These are phyloP conservation scores for Temnothorax rugatulus DNA, from an alignment of 2,888 invertebrate species.

Conservation along the genomic window DNA sequence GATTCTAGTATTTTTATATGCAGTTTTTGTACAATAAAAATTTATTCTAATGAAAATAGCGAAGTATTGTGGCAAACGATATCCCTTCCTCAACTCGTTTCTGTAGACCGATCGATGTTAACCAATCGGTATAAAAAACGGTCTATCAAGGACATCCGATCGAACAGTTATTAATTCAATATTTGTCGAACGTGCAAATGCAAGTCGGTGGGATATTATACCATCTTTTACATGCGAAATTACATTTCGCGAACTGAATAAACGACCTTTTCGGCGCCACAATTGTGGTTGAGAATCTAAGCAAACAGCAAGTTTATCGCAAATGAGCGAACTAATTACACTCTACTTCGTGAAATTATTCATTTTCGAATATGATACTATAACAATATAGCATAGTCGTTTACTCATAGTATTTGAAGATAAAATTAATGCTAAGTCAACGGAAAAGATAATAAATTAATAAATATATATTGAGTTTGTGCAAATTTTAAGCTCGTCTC, in stretches of 20 bases:
- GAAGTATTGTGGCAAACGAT: too few species aligned
- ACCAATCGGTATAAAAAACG: not conserved
- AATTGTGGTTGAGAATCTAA: conserved; percentile 1
- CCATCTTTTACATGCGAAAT: not conserved
- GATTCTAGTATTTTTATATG: too few species aligned
- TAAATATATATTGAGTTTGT: not conserved
- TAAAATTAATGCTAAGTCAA: not conserved
- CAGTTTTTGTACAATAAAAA: too few species aligned
- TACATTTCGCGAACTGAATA: conserved; percentile 1
- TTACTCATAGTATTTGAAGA: not conserved
- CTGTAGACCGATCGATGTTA: too few species aligned
- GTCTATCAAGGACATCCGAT: not conserved
- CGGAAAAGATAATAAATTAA: not conserved
- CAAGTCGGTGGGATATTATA: conserved; percentile 1
- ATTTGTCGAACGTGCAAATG: conserved; percentile 14
- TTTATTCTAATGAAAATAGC: too few species aligned
- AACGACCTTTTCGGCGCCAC: not conserved
- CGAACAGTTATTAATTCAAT: conserved; percentile 6
- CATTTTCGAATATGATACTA: not conserved
- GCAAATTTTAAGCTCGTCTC: not conserved
- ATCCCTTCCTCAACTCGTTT: too few species aligned
- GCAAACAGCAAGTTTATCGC: not conserved
- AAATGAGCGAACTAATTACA: not conserved
- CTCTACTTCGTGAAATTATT: not conserved
- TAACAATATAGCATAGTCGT: not conserved